These are phyloP conservation scores for Priocnemis perturbator DNA, from an alignment of 2,888 invertebrate genomes.

Conservation along the genomic window DNA sequence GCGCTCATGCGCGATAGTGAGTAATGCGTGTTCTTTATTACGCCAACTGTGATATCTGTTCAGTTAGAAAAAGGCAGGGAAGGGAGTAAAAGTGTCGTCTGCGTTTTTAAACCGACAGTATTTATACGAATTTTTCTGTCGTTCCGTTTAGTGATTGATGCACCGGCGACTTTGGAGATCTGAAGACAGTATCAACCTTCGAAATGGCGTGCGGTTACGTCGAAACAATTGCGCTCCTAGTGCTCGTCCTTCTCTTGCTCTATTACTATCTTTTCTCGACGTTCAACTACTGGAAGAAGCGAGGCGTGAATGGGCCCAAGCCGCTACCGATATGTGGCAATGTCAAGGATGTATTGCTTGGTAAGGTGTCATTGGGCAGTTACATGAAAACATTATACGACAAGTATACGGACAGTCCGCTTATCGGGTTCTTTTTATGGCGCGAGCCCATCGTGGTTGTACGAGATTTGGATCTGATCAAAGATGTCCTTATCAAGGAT, in stretches of 20 bases:
- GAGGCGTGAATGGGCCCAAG: conserved; percentile 69
- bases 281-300: conserved; percentile 74
- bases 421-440: conserved; percentile 49
- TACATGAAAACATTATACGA: conserved; percentile 60
- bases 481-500: conserved; percentile 73
- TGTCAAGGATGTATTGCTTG: conserved; percentile 65
- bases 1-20: no score
- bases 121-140: no score
- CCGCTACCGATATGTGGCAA: conserved; percentile 75
- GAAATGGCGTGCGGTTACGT: no score
- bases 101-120: no score
- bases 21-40: no score
- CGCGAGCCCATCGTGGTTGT: conserved; percentile 68
- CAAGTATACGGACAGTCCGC: conserved; percentile 31
- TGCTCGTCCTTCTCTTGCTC: conserved; percentile 3
- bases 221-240: no score
- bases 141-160: no score
- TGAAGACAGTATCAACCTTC: no score
- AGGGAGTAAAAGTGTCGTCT: no score
- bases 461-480: conserved; percentile 70
- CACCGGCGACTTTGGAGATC: no score
- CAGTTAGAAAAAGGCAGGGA: no score
- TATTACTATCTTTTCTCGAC: conserved; percentile 69
- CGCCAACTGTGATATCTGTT: no score
- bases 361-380: conserved; percentile 63